Conservation (phyloP, 2,113 vertebrate species). For the Rhynchopsitta pachyrhyncha region DNA sequence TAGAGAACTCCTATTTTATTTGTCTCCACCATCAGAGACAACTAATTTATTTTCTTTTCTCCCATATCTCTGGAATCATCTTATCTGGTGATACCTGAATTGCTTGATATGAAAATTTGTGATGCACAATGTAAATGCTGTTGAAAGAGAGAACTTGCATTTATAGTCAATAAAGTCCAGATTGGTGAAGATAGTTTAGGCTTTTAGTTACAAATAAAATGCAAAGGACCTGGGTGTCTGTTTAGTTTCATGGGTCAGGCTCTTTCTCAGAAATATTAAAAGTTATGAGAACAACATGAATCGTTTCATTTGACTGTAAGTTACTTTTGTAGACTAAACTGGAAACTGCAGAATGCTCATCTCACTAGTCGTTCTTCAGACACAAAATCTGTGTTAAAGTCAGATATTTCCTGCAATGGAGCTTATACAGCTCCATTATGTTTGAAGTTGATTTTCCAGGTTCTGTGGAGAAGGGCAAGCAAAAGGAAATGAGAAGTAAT, state of each 20-base stretch:
- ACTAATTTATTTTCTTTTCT: neutral
- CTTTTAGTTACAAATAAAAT: neutral
- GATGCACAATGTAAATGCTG: neutral
- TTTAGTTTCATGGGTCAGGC: neutral
- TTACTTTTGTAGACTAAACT: neutral
- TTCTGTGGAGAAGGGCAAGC: neutral
- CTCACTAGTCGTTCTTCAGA: neutral
- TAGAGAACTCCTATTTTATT: neutral
- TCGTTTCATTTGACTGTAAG: neutral
- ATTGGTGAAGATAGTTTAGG: neutral
- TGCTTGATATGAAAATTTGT: neutral
- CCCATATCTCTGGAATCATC: neutral
- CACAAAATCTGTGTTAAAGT: neutral
- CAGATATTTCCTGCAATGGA: neutral
- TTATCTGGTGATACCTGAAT: neutral
- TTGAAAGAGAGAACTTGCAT: neutral
- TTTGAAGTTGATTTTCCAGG: neutral
- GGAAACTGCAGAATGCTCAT: neutral
- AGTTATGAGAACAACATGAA: neutral
- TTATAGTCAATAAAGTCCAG: neutral
- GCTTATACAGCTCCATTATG: neutral
- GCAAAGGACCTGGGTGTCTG: rapidly evolving
- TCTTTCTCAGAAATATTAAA: neutral
- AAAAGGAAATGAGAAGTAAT: conserved; percentile 46
- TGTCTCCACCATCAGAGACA: neutral